Evolutionary conservation across 2,888 invertebrate species (phyloP).

Genomic region (Himalopsyche anomala): DNA sequence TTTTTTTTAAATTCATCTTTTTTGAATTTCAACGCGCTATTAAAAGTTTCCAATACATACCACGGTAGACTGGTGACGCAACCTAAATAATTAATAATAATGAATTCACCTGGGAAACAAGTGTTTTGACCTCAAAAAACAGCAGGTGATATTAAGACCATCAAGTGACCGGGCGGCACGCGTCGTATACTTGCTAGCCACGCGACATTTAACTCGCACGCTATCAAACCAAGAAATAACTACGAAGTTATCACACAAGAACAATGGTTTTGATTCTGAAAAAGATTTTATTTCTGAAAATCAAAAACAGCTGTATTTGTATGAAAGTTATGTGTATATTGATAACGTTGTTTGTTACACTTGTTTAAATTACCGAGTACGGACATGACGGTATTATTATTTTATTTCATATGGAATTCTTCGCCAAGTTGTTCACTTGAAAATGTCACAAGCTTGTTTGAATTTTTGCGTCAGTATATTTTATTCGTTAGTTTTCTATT

Average conservation of each 20-base stretch:
- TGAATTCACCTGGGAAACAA: slow-evolving; percentile 57
- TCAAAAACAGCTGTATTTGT: not conserved
- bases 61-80: slow-evolving; percentile 51
- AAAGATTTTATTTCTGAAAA: not conserved
- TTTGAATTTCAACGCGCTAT: not conserved
- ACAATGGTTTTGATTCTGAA: not conserved
- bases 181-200: slow-evolving; percentile 47
- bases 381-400: not conserved
- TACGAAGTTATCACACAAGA: not conserved
- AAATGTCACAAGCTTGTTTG: slow-evolving; percentile 27
- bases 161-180: slow-evolving; percentile 55
- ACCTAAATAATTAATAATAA: slow-evolving; percentile 56
- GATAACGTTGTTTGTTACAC: not conserved
- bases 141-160: slow-evolving; percentile 48
- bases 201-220: not conserved
- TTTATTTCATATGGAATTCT: slow-evolving; percentile 16
- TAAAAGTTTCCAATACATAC: slow-evolving; percentile 15
- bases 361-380: slow-evolving; percentile 1
- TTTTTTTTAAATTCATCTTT: too few species aligned
- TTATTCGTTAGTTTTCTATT: not conserved
- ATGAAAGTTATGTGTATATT: not conserved
- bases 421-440: not conserved
- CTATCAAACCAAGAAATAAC: not conserved
- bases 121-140: slow-evolving; percentile 62
- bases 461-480: not conserved